Evolutionary conservation across 2,797 vertebrate species (phyloP).

Genomic region (Gorsachius magnificus): DNA sequence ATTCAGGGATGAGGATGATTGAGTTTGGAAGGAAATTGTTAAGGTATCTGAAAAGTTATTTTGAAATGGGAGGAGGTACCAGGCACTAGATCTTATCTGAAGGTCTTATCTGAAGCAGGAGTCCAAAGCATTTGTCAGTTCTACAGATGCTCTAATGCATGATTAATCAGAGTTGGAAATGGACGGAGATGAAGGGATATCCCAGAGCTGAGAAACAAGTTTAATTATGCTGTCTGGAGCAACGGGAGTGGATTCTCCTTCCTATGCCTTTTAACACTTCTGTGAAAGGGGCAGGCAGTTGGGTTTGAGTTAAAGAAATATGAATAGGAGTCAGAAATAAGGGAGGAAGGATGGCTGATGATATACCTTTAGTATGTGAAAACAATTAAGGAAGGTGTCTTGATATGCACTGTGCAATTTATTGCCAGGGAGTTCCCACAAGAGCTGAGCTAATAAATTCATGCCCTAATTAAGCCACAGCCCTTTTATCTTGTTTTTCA

Average conservation of each 20-base stretch:
- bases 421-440: background rate
- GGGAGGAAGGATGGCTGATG: background rate
- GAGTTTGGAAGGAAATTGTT: constrained; percentile 27
- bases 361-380: background rate
- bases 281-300: background rate
- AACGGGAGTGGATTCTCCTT: background rate
- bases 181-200: background rate
- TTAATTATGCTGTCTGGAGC: background rate
- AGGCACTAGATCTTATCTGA: constrained; percentile 41
- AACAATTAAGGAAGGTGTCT: background rate
- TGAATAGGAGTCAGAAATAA: background rate
- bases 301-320: background rate
- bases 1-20: constrained; percentile 1
- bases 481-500: background rate
- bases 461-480: background rate
- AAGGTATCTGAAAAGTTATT: constrained; percentile 42
- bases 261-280: background rate
- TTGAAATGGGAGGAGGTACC: background rate
- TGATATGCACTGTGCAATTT: background rate
- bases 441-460: constrained; percentile 23
- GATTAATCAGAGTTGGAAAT: constrained; percentile 11
- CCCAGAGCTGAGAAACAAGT: background rate
- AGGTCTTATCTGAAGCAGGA: background rate
- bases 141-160: background rate
- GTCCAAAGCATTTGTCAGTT: background rate